Conservation (phyloP, 1,140 invertebrate genomes). For the Pogonognathellus flavescens region DNA sequence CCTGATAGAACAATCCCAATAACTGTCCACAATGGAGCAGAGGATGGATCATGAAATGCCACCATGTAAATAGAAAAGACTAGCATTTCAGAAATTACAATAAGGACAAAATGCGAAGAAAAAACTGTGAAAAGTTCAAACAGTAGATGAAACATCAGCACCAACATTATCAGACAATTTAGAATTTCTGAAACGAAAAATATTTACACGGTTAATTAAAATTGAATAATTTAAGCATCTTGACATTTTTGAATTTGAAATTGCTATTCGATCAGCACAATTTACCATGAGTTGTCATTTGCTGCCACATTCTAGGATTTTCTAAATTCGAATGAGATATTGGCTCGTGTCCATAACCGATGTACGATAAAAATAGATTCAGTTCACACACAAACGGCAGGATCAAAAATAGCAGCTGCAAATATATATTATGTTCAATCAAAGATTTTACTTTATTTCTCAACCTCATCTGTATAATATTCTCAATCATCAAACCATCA, state of each 20-base stretch:
- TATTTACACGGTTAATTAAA: neutral
- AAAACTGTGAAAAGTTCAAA: constrained; percentile 21
- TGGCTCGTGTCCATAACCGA: constrained; percentile 10
- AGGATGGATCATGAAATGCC: neutral
- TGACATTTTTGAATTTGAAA: too few species aligned
- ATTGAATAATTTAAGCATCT: too few species aligned
- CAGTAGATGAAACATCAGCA: neutral
- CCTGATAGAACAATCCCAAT: neutral
- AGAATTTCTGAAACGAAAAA: neutral
- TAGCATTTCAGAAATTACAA: constrained; percentile 11
- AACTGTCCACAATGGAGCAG: neutral
- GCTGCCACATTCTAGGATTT: neutral
- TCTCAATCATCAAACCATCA: too few species aligned
- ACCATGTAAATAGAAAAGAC: constrained; percentile 4
- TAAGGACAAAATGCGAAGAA: neutral
- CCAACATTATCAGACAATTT: neutral
- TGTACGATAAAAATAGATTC: neutral
- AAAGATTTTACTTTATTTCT: neutral
- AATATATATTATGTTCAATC: neutral
- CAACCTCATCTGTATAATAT: too few species aligned
- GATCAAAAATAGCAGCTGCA: neutral
- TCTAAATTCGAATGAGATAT: neutral
- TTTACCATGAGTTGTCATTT: constrained; percentile 9
- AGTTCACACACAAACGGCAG: constrained; percentile 18
- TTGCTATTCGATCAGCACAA: too few species aligned